Conservation (phyloP, 2,888 invertebrate species). For the Heliconius cydno region DNA sequence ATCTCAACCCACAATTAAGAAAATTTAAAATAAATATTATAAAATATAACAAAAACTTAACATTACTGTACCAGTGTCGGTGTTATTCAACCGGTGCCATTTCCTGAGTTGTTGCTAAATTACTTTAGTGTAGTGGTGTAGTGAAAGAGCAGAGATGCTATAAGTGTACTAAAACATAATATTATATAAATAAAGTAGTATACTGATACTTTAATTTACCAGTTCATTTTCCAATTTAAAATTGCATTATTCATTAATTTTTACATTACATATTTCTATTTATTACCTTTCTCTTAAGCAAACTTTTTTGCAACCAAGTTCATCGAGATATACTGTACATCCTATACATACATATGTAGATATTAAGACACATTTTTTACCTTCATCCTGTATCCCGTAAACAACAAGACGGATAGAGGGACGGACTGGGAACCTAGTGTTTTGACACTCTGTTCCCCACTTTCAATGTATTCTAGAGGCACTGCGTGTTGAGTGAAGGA, state of each 20-base stretch:
- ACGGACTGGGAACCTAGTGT: not conserved
- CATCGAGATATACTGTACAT: too few species aligned
- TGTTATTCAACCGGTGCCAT: conserved; percentile 34
- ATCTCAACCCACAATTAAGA: not conserved
- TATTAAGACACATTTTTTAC: too few species aligned
- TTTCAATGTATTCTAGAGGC: too few species aligned
- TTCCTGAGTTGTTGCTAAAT: conserved; percentile 38
- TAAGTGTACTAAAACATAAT: not conserved
- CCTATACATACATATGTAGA: too few species aligned
- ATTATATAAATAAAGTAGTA: not conserved
- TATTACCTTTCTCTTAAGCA: too few species aligned
- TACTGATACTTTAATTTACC: not conserved
- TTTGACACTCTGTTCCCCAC: not conserved
- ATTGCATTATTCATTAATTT: too few species aligned
- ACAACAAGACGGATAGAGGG: not conserved
- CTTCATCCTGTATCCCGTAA: not conserved
- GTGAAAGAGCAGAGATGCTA: conserved; percentile 25
- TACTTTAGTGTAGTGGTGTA: not conserved
- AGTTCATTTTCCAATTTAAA: too few species aligned
- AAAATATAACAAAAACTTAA: conserved; percentile 23
- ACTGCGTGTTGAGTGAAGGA: too few species aligned
- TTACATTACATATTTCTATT: too few species aligned
- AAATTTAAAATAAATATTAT: conserved; percentile 1
- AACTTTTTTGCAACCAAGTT: too few species aligned
- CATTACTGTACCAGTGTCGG: conserved; percentile 14